Evolutionary conservation across 2,888 invertebrate genomes (phyloP), one percentile per base, ranked within the genome.

Genomic region (Pollenia amentaria): DNA sequence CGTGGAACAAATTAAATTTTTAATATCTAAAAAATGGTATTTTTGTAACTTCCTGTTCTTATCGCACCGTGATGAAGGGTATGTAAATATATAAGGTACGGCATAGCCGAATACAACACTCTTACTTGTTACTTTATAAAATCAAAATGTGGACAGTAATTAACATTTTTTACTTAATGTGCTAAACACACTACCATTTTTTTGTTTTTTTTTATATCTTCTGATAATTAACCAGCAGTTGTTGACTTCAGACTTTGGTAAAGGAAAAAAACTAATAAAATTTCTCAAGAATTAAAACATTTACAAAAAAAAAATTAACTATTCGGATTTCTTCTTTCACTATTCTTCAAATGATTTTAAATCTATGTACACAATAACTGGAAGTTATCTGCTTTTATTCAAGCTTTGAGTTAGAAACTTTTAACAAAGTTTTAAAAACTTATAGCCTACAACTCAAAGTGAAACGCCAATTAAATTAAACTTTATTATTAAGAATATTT

Each of bases 381-480:
- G 21, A 21, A 21, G 21, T 21, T 21, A 21, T 21, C 21, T 2
- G 21, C 21, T 21, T 21, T 21, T 21, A 21, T 2, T 21, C 1
- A 21, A 21, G 3, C 1, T 21, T 21, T 2, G 21, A 21, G 21
- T 21, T 21, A 21, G 1, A 21, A 21, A 2, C 3, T 48, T 67
- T 51, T 38, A 38, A 51, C 51, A 9, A 16, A 11, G 1, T 16
- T 62, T 67, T 14, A 10, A 67, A 40, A 40, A 48, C n/a, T 40
- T 44, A 29, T 48, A 48, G 40, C 48, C 51, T 38, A 18, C n/a
- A 46, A 60, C 6, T 51, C 51, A 75, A 62, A 75, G 38, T 62
- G 14, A 75, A 62, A 60, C 62, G 75, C 18, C 38, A 75, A 62
- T 62, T 75, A 48, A 62, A 51, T 72, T 18, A 38, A 72, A 21